phyloP scores from a whole-genome alignment of 1,140 invertebrate species.

The Orchesella cincta region DNA sequence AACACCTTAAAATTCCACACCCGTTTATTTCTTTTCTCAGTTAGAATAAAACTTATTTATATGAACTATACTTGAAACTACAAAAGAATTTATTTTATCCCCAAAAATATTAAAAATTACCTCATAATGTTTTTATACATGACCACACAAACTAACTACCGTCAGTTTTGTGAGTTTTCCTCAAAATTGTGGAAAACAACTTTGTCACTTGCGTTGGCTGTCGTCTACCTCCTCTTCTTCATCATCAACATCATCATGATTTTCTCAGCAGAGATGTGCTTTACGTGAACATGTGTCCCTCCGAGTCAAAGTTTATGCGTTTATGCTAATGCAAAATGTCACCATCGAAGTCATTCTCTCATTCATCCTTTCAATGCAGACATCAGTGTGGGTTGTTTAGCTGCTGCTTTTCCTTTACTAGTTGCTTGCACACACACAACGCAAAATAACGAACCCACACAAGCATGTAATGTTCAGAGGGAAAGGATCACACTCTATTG shows the following conservation, averaged over 20 bases:
- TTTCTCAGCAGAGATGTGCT: not conserved
- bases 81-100: not conserved
- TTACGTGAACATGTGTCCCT: conserved; percentile 18
- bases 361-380: conserved; percentile 24
- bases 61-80: too few species aligned
- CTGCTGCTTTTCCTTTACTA: not conserved
- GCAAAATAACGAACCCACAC: not conserved
- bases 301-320: conserved; percentile 22
- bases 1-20: conserved; percentile 13
- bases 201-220: conserved; percentile 12
- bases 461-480: too few species aligned
- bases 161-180: not conserved
- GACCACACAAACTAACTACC: not conserved
- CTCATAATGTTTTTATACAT: not conserved
- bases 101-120: conserved; percentile 1
- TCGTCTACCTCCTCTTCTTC: conserved; percentile 23
- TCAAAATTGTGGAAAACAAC: conserved; percentile 19
- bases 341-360: conserved; percentile 26
- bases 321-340: conserved; percentile 29
- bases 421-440: not conserved
- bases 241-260: conserved; percentile 18
- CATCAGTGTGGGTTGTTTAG: conserved; percentile 5
- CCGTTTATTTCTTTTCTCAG: not conserved
- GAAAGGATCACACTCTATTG: not conserved
- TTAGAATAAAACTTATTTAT: too few species aligned